These are phyloP conservation scores for Vannuccia rotundouncinata DNA, from an alignment of 2,888 invertebrate species.

Conservation along the genomic window DNA sequence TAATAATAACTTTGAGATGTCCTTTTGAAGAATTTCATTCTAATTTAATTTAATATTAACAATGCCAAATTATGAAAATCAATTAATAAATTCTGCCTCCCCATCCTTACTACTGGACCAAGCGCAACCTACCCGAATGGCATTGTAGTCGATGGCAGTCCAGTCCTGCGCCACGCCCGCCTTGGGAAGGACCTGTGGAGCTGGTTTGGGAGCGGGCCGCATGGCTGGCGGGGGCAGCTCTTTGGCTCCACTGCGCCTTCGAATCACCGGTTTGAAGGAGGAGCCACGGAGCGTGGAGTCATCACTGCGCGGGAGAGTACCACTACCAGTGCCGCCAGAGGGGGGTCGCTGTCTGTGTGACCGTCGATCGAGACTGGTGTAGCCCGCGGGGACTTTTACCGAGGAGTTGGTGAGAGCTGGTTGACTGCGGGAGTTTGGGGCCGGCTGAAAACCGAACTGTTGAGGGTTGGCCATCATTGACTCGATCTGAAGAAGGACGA, in stretches of 20 bases:
- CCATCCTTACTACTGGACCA: no score
- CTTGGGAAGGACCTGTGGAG: neutral
- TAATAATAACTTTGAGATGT: no score
- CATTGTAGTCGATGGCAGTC: neutral
- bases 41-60: no score
- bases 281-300: neutral
- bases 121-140: neutral
- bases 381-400: no score
- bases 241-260: neutral
- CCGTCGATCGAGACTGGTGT: neutral
- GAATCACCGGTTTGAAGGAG: neutral
- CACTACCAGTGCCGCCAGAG: neutral
- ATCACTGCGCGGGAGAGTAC: neutral
- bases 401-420: no score
- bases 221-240: constrained; percentile 4
- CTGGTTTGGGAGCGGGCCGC: neutral
- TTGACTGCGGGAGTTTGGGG: neutral
- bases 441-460: neutral
- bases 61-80: no score
- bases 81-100: no score
- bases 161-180: neutral
- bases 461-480: neutral
- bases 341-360: neutral
- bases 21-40: no score
- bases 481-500: neutral